These are phyloP conservation scores for Ormyrus thymus DNA, from an alignment of 2,888 invertebrate species.

Conservation along the genomic window DNA sequence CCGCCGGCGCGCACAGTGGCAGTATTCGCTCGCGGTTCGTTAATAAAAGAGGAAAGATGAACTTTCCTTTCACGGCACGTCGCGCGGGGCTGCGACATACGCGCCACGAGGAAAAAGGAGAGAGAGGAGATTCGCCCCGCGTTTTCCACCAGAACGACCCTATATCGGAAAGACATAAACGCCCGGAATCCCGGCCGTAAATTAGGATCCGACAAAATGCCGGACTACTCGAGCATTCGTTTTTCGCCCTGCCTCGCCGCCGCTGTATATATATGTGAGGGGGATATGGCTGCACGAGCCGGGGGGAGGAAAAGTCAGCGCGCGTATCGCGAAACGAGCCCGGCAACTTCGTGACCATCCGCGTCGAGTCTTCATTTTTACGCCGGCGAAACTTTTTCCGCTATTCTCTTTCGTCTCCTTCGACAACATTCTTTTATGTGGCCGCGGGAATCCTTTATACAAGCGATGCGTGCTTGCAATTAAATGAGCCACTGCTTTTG, in stretches of 20 bases:
- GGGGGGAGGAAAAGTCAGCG: constrained; percentile 14
- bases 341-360: constrained; percentile 43
- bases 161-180: constrained; percentile 74
- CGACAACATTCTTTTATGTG: too few species aligned
- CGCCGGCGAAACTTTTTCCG: not conserved
- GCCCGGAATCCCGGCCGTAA: constrained; percentile 73
- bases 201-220: constrained; percentile 74
- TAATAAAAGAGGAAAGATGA: constrained; percentile 61
- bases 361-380: constrained; percentile 15
- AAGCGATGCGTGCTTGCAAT: too few species aligned
- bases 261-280: not conserved
- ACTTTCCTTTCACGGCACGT: constrained; percentile 65
- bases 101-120: constrained; percentile 53
- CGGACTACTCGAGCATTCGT: constrained; percentile 62
- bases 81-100: constrained; percentile 52
- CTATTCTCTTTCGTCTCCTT: not conserved
- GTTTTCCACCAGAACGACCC: constrained; percentile 63
- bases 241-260: constrained; percentile 51
- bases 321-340: constrained; percentile 8
- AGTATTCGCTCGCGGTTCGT: constrained; percentile 56
- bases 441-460: too few species aligned
- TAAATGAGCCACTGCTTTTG: too few species aligned
- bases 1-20: too few species aligned
- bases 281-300: not conserved
- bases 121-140: constrained; percentile 59